phyloP scores from a whole-genome alignment of 2,797 vertebrate genomes.

The Poeciliopsis paucimaculata region DNA sequence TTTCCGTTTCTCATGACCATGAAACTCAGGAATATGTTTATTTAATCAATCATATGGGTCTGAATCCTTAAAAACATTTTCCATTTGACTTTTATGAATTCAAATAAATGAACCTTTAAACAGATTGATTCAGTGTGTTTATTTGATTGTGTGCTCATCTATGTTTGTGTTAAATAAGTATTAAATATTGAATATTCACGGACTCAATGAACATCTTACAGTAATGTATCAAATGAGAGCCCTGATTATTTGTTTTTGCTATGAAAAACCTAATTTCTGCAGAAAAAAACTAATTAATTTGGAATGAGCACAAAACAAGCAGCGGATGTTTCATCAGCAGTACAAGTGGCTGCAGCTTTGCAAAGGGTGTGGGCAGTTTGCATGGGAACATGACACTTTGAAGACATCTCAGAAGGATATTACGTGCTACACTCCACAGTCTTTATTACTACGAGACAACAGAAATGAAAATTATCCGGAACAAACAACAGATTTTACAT shows the following conservation, averaged over 20 bases:
- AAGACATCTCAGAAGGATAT: not conserved
- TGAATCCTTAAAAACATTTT: not conserved
- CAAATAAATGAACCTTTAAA: not conserved
- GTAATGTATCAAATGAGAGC: not conserved
- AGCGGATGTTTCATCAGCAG: not conserved
- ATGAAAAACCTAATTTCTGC: not conserved
- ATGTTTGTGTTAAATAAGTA: not conserved
- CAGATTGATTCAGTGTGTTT: not conserved
- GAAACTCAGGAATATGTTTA: not conserved
- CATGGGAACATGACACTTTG: slow-evolving; percentile 9
- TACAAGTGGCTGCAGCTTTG: not conserved
- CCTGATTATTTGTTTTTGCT: not conserved
- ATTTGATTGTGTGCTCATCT: not conserved
- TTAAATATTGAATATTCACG: not conserved
- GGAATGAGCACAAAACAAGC: not conserved
- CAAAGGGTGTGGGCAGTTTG: slow-evolving; percentile 22
- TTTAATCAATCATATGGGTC: not conserved
- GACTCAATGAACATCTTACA: not conserved
- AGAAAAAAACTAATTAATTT: not conserved
- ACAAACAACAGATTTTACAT: not conserved
- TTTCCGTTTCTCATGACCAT: not conserved
- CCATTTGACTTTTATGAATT: slow-evolving; percentile 1
- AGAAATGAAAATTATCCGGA: not conserved
- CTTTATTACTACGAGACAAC: not conserved
- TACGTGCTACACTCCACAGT: not conserved